These are phyloP conservation scores for Peromyscus polionotus DNA, from an alignment of 2,113 vertebrate species.

Conservation along the genomic window DNA sequence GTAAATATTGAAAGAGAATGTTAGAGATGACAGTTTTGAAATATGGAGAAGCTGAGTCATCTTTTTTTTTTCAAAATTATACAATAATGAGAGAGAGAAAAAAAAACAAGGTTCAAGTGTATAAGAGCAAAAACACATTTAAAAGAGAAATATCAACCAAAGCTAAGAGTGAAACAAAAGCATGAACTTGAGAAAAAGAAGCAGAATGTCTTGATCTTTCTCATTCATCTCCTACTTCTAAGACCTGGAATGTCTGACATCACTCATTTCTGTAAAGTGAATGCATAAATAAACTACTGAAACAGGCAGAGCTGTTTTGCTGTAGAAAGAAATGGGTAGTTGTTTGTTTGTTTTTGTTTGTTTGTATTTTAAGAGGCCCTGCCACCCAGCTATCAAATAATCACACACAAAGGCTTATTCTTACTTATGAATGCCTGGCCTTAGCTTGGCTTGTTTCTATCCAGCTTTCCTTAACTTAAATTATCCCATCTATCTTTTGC, in stretches of 20 bases:
- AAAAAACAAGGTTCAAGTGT: not conserved
- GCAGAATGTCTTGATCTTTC: not conserved
- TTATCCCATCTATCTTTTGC: no score
- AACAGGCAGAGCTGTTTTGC: not conserved
- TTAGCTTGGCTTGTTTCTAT: no score
- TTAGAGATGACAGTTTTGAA: conserved; percentile 1
- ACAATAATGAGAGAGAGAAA: not conserved
- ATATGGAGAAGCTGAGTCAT: fast-evolving
- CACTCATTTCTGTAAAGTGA: not conserved
- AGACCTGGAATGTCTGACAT: not conserved
- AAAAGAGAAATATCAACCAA: not conserved
- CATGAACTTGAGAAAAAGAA: not conserved
- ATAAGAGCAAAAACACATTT: not conserved
- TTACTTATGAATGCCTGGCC: no score
- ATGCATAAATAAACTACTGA: not conserved
- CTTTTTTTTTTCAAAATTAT: not conserved
- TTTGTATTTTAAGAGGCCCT: no score
- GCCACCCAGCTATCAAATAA: no score
- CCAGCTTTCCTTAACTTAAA: no score
- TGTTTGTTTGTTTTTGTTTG: no score
- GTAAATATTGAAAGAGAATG: not conserved
- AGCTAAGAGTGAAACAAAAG: not conserved
- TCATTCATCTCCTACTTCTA: not conserved
- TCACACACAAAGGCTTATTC: no score
- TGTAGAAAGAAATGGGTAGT: not conserved